These are phyloP conservation scores for Apodemia hepburni DNA, from an alignment of 2,888 invertebrate species.

Conservation along the genomic window DNA sequence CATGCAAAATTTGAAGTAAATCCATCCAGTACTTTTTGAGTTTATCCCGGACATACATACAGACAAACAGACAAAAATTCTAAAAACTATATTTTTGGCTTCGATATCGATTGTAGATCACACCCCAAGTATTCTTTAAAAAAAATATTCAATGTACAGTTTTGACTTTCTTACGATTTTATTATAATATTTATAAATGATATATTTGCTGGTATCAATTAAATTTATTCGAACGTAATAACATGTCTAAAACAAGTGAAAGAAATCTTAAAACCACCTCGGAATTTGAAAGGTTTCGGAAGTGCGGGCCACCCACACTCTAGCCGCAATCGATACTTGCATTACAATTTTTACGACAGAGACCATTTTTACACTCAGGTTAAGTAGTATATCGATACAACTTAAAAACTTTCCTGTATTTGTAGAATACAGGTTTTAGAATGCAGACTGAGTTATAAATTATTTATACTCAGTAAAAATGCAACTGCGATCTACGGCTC, in stretches of 20 bases:
- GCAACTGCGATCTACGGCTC: not conserved
- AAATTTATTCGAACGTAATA: not conserved
- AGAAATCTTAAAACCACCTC: constrained; percentile 9
- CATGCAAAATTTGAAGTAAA: no score
- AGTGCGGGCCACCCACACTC: constrained; percentile 12
- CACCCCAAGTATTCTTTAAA: no score
- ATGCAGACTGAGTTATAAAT: not conserved
- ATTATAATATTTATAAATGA: not conserved
- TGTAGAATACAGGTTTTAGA: not conserved
- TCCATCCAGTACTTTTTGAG: no score
- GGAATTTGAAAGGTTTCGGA: constrained; percentile 20
- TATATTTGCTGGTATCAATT: not conserved
- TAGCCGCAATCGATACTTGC: constrained; percentile 10
- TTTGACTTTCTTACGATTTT: no score
- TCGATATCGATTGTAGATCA: no score
- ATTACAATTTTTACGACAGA: not conserved
- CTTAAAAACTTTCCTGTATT: no score
- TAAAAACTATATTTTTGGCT: no score
- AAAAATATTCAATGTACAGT: no score
- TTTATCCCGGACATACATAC: no score
- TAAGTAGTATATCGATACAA: no score
- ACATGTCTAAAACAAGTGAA: constrained; percentile 10
- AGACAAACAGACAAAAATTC: no score
- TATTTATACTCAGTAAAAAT: not conserved
- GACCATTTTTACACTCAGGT: not conserved